A percentile compares a stretch with the other conserved stretches of the same genome.
Conservation (phyloP, 2,888 invertebrate genomes). For the Sceliomorpha sp. region DNA sequence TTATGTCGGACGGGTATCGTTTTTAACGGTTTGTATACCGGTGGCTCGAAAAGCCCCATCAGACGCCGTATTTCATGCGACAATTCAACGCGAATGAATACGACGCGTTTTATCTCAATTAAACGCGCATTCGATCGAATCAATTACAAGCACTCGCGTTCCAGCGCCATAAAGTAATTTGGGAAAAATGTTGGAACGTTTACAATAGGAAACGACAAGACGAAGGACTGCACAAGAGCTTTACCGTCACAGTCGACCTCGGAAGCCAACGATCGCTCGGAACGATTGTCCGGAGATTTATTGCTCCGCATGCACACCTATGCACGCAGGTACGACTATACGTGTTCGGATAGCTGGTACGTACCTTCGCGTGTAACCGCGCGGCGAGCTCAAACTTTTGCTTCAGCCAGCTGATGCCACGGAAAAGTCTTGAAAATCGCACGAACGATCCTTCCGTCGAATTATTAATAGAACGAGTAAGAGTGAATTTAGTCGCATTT, state of each 20-base stretch:
- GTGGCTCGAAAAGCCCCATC: no score
- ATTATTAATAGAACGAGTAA: no score
- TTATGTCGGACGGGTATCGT: no score
- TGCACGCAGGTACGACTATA: slow-evolving; percentile 21
- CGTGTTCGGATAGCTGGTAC: slow-evolving; percentile 12
- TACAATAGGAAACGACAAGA: slow-evolving; percentile 15
- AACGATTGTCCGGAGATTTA: slow-evolving; percentile 62
- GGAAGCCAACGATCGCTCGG: slow-evolving; percentile 53
- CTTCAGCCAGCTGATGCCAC: slow-evolving; percentile 20
- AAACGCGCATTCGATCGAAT: no score
- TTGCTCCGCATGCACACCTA: slow-evolving; percentile 43
- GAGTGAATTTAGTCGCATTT: no score
- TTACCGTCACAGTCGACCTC: slow-evolving; percentile 19
- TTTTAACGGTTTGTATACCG: no score
- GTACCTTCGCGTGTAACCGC: slow-evolving; percentile 10
- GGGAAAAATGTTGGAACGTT: slow-evolving; percentile 8
- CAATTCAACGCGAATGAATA: background rate
- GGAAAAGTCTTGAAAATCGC: slow-evolving; percentile 6
- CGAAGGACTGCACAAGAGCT: slow-evolving; percentile 1
- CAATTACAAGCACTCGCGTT: no score
- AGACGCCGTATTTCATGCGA: background rate
- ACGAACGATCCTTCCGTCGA: background rate
- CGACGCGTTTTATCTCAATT: background rate
- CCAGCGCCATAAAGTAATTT: slow-evolving; percentile 20
- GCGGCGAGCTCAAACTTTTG: slow-evolving; percentile 13